Evolutionary conservation across 1,140 invertebrate genomes (phyloP), one percentile per base, ranked within the genome.

Genomic region (Hylaeus volcanicus): DNA sequence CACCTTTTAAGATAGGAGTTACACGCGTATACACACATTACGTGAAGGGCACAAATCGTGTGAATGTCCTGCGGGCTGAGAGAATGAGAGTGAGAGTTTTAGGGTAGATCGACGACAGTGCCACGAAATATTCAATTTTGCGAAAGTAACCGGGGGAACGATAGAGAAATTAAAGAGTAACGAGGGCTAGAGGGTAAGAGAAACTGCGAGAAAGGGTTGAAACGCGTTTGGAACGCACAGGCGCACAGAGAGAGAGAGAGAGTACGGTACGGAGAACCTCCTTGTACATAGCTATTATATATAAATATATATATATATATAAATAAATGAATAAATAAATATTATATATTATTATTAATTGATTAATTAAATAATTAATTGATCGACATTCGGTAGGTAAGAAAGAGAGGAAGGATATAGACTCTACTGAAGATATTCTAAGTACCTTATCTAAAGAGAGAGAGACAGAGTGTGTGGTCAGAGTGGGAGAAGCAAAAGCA

Each of bases 211-310:
- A 51, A 48, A 64, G 71, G 72, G 66, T 81, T 84, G 58, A 85
- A 80, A 82, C 5, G 73, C 45, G 61, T 26, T 26, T 26, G 55
- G 48, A 58, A 83, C 75, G 65, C 74, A 74, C 14, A 60, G 55
- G 60, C 55, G 66, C 64, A 75, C 61, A 77, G 45, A 79, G 53
- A 74, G 48, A 55, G 43, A 63, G 61, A 65, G 73, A 83, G 69
- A 88, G 26, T 26, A 86, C 85, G 88, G 84, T 89, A 89, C 81
- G 87, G 83, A 89, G 84, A 70, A 91, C 86, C 88, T 88, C 87
- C 81, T 86, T 91, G 91, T 92, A 91, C 71, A 91, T 92, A 91
- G 88, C 85, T 90, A 91, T 91, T 91, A 90, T 90, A 91, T 86
- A 90, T 85, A 89, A 85, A 87, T 86, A 89, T 86, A 82, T 39